These are phyloP conservation scores for Spodoptera picta DNA, from an alignment of 2,888 invertebrate species.

Conservation along the genomic window DNA sequence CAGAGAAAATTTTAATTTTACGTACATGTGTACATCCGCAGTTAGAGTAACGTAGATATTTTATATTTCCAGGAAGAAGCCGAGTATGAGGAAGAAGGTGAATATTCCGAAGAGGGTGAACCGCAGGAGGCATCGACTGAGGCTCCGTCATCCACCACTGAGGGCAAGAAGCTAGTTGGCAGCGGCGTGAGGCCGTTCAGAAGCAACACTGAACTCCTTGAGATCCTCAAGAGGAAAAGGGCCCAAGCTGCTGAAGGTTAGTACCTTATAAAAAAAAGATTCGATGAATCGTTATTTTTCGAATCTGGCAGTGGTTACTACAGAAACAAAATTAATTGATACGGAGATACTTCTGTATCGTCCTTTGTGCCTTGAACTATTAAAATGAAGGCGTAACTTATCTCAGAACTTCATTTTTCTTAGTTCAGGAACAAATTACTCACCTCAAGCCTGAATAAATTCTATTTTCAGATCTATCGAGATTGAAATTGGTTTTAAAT, in stretches of 20 bases:
- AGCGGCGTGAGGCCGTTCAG: constrained; percentile 93
- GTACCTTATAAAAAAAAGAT: constrained; percentile 1
- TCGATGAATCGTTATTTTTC: too few relatives aligned
- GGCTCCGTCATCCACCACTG: constrained; percentile 90
- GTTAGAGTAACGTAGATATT: background rate
- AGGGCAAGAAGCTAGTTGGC: constrained; percentile 91
- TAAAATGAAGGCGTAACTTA: too few relatives aligned
- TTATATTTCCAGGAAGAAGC: constrained; percentile 80
- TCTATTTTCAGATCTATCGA: background rate
- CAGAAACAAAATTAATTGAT: too few relatives aligned
- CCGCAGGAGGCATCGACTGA: constrained; percentile 87
- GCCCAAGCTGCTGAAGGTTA: constrained; percentile 90
- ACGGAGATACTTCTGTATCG: too few relatives aligned
- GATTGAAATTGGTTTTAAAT: constrained; percentile 47
- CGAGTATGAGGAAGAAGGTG: constrained; percentile 89
- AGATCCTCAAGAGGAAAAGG: constrained; percentile 91
- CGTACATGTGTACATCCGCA: too few relatives aligned
- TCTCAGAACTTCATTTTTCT: too few relatives aligned
- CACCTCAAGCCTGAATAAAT: background rate
- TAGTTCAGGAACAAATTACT: too few relatives aligned
- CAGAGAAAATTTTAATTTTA: too few relatives aligned
- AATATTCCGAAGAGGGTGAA: constrained; percentile 79
- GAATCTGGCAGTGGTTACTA: too few relatives aligned
- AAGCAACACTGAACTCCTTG: constrained; percentile 93
- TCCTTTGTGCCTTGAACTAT: too few relatives aligned